These are phyloP conservation scores for Podabrus alpinus DNA, from an alignment of 2,888 invertebrate species.

Conservation along the genomic window DNA sequence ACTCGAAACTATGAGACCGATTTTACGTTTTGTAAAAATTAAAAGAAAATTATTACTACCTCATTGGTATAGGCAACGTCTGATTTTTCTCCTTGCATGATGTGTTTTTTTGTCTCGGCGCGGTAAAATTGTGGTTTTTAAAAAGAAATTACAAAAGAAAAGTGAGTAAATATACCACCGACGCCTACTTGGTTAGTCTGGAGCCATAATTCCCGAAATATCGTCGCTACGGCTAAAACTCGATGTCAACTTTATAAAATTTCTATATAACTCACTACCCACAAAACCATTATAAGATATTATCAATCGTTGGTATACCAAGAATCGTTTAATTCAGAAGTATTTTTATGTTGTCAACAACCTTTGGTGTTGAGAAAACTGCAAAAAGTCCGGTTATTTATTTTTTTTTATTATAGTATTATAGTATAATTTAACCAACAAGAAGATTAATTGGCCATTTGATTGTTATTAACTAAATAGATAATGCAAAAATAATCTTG, in stretches of 20 bases:
- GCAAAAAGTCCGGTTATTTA: background rate
- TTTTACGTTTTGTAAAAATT: no score
- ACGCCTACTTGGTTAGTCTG: slow-evolving; percentile 5
- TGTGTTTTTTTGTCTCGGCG: background rate
- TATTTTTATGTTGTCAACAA: background rate
- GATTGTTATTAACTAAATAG: background rate
- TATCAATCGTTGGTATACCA: background rate
- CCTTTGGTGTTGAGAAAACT: background rate
- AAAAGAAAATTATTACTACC: no score
- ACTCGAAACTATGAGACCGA: no score
- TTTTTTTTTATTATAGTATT: background rate
- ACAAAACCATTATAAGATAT: background rate
- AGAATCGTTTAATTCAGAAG: background rate
- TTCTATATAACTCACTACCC: background rate
- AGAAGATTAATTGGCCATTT: background rate
- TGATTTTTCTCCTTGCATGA: no score
- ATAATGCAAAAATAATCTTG: background rate
- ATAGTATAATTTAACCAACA: background rate
- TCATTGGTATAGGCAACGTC: no score
- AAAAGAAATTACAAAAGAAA: background rate
- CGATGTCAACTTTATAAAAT: slow-evolving; percentile 7
- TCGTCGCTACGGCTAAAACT: background rate
- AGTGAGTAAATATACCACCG: background rate
- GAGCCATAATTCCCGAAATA: slow-evolving; percentile 6
- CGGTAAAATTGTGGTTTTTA: background rate